A percentile compares a stretch with the other conserved stretches of the same genome.
Evolutionary conservation across 2,797 vertebrate genomes (phyloP).

Genomic region (Enteromius radiatus): DNA sequence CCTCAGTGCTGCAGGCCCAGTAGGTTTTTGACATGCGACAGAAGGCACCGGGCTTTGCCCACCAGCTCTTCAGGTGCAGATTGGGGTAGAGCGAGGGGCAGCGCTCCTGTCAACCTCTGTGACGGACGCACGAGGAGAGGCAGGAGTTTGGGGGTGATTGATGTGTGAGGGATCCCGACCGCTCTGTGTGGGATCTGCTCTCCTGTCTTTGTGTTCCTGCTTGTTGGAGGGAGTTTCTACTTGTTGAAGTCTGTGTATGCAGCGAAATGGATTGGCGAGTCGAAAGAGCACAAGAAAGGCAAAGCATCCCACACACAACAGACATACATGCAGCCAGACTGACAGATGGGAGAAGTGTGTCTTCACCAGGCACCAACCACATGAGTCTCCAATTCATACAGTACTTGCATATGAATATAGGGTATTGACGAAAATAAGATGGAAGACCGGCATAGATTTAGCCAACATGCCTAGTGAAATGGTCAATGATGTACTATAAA

Average conservation of each 20-base stretch:
- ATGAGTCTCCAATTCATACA: conserved; percentile 23
- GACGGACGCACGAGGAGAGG: conserved; percentile 71
- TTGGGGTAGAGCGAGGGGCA: conserved; percentile 72
- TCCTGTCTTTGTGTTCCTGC: conserved; percentile 70
- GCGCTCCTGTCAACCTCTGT: conserved; percentile 73
- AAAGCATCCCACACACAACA: conserved; percentile 40
- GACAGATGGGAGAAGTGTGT: conserved; percentile 62
- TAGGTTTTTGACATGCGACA: conserved; percentile 81
- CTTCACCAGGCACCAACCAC: conserved; percentile 18
- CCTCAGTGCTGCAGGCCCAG: conserved; percentile 77
- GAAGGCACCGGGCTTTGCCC: conserved; percentile 72
- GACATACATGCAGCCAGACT: conserved; percentile 47
- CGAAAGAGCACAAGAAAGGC: conserved; percentile 55
- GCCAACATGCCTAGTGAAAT: neutral
- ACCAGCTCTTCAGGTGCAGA: conserved; percentile 81
- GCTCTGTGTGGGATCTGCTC: conserved; percentile 59
- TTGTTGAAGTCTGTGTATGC: conserved; percentile 67
- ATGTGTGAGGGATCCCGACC: conserved; percentile 67
- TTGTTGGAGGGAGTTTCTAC: conserved; percentile 73
- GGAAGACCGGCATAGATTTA: neutral
- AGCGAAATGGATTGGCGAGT: conserved; percentile 70
- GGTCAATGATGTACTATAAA: neutral
- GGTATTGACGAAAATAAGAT: neutral
- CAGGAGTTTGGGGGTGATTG: conserved; percentile 68
- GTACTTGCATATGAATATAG: neutral